A percentile compares a stretch with the other conserved stretches of the same genome.
These are phyloP conservation scores for Acropternis orthonyx DNA, from an alignment of 2,797 vertebrate species.

Conservation along the genomic window DNA sequence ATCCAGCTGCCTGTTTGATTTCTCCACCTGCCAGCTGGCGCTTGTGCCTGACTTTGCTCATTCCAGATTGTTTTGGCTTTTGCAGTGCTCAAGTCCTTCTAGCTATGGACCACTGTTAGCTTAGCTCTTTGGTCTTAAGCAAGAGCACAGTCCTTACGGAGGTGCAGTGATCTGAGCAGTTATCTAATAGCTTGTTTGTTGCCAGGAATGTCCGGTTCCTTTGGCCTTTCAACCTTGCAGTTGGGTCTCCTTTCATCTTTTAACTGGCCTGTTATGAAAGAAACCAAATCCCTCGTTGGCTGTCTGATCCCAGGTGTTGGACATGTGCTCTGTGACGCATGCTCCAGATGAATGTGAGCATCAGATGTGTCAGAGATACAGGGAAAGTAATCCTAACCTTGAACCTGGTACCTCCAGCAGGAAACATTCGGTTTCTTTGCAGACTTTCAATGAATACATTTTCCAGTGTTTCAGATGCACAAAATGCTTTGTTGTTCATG, in stretches of 20 bases:
- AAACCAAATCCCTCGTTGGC: not conserved
- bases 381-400: not conserved
- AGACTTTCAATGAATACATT: not conserved
- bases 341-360: not conserved
- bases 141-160: not conserved
- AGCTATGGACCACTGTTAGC: not conserved
- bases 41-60: not conserved
- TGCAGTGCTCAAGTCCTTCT: not conserved
- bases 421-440: not conserved
- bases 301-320: not conserved
- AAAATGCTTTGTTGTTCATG: rapidly evolving
- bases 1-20: not conserved
- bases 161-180: not conserved
- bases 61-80: not conserved
- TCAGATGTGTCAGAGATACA: not conserved
- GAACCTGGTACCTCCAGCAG: not conserved
- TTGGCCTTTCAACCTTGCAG: not conserved
- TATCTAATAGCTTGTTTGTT: not conserved
- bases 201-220: not conserved
- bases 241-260: not conserved
- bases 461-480: not conserved
- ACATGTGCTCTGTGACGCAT: not conserved
- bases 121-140: not conserved
- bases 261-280: not conserved
- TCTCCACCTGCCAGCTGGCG: not conserved